These are phyloP conservation scores for Hypocryptadius cinnamomeus DNA, from an alignment of 2,113 vertebrate genomes.

Conservation along the genomic window DNA sequence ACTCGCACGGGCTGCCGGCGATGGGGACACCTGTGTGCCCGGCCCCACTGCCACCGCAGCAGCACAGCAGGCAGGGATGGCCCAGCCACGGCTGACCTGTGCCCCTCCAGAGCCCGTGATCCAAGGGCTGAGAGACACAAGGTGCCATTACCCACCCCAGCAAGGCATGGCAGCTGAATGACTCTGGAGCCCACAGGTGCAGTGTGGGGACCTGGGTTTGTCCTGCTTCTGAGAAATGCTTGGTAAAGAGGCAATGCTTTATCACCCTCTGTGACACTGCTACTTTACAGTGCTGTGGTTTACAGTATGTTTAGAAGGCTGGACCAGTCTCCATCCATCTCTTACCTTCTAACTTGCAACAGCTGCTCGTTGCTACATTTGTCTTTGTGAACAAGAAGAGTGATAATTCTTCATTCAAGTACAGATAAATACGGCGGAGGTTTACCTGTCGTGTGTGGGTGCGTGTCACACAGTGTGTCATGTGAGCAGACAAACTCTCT, in stretches of 20 bases:
- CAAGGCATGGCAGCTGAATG: background rate
- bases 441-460: background rate
- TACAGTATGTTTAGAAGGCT: background rate
- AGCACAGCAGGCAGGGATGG: background rate
- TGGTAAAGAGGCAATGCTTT: background rate
- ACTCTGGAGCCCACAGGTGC: background rate
- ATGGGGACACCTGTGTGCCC: too few relatives aligned
- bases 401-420: constrained; percentile 5
- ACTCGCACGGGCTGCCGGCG: too few relatives aligned
- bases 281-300: background rate
- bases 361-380: constrained; percentile 30
- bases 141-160: background rate
- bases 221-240: background rate
- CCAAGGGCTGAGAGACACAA: background rate
- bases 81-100: background rate
- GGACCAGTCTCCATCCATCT: constrained; percentile 18
- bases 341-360: background rate
- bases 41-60: background rate
- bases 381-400: constrained; percentile 41
- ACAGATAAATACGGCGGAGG: constrained; percentile 30
- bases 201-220: background rate
- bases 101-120: background rate
- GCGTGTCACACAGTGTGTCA: background rate
- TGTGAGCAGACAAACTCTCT: background rate
- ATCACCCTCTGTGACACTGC: background rate